A percentile compares a stretch with the other conserved stretches of the same genome.
These are phyloP conservation scores for Brachyptera risi DNA, from an alignment of 2,888 invertebrate genomes.

Conservation along the genomic window DNA sequence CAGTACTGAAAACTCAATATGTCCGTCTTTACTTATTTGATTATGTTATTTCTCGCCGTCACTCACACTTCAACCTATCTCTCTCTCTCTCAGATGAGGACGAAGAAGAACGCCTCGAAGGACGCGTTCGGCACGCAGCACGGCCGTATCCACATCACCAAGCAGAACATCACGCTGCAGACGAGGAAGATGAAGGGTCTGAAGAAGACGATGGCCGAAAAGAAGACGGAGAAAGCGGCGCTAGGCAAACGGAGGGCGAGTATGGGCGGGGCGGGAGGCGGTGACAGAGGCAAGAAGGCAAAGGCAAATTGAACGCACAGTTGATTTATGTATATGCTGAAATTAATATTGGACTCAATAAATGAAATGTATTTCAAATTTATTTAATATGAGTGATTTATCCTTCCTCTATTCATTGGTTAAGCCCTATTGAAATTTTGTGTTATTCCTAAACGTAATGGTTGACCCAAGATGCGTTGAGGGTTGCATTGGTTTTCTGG, in stretches of 20 bases:
- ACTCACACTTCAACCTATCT: no score
- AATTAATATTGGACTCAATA: neutral
- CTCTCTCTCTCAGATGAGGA: slow-evolving; percentile 55
- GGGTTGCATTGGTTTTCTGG: no score
- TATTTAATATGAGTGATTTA: no score
- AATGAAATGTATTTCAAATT: neutral
- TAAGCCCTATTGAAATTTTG: no score
- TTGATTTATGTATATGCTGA: neutral
- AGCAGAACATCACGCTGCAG: slow-evolving; percentile 83
- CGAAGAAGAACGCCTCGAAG: slow-evolving; percentile 85
- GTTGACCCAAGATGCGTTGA: no score
- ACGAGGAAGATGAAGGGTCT: slow-evolving; percentile 85
- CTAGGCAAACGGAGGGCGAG: slow-evolving; percentile 3
- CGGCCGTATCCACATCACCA: slow-evolving; percentile 90
- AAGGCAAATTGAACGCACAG: slow-evolving; percentile 2
- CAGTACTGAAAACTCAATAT: no score
- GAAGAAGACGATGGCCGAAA: slow-evolving; percentile 28
- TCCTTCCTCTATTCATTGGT: no score
- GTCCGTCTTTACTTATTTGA: no score
- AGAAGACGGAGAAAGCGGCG: slow-evolving; percentile 24
- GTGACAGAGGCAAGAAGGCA: slow-evolving; percentile 5
- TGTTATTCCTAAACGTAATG: no score
- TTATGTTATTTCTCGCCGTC: no score
- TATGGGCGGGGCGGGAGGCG: neutral
- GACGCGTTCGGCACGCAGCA: slow-evolving; percentile 86